Evolutionary conservation across 2,113 vertebrate genomes (phyloP).

Genomic region (Mystacornis crossleyi): DNA sequence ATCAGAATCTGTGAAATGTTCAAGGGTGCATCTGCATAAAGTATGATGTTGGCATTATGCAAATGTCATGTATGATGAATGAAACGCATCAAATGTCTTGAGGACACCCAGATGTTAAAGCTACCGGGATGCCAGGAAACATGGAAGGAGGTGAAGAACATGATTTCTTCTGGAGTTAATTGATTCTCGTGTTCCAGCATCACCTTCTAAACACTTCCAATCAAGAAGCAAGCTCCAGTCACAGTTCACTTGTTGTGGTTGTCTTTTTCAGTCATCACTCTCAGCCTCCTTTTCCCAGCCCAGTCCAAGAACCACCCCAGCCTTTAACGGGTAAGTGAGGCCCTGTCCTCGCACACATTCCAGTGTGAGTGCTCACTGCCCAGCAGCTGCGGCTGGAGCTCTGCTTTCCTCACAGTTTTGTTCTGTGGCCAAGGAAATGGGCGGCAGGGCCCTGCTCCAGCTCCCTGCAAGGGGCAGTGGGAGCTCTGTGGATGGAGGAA

Average conservation of each 20-base stretch:
- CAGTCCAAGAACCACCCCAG: not conserved
- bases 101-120: constrained; percentile 81
- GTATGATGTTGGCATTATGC: constrained; percentile 78
- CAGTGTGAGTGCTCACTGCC: fast-evolving
- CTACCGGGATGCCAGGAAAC: constrained; percentile 57
- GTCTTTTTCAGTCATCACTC: constrained; percentile 32
- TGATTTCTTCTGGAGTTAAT: constrained; percentile 65
- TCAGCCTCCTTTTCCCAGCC: not conserved
- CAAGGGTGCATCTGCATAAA: constrained; percentile 74
- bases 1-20: constrained; percentile 69
- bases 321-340: not conserved
- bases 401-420: fast-evolving
- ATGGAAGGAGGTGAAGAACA: constrained; percentile 58
- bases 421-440: not conserved
- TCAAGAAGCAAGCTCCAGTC: constrained; percentile 54
- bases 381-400: fast-evolving
- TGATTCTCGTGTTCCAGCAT: constrained; percentile 69
- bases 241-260: constrained; percentile 23
- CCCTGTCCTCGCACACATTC: not conserved
- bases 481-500: not conserved
- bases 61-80: constrained; percentile 80
- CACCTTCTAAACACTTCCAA: constrained; percentile 69
- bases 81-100: constrained; percentile 75
- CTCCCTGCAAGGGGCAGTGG: not conserved
- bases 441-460: not conserved